These are phyloP conservation scores for Octopus bimaculoides DNA, from an alignment of 1,140 invertebrate genomes.

Conservation along the genomic window DNA sequence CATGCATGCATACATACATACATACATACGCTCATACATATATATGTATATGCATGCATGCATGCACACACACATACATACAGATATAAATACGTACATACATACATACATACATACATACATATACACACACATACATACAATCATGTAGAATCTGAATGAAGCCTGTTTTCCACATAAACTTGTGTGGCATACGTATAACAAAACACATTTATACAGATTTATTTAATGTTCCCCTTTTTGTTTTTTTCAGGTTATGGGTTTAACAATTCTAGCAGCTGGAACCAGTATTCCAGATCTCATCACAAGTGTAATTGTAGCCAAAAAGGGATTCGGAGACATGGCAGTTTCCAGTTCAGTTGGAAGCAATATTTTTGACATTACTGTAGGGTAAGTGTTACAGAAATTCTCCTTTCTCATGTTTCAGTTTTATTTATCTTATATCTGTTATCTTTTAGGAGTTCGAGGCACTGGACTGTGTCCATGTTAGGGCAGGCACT, in stretches of 20 bases:
- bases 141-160: constrained; percentile 6
- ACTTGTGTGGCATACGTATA: too few relatives aligned
- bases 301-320: constrained; percentile 61
- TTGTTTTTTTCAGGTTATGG: constrained; percentile 58
- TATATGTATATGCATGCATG: not conserved
- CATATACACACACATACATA: constrained; percentile 10
- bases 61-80: not conserved
- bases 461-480: too few relatives aligned
- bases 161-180: not conserved
- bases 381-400: constrained; percentile 51
- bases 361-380: constrained; percentile 57
- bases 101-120: not conserved
- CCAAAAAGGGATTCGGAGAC: constrained; percentile 57
- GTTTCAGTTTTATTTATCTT: too few relatives aligned
- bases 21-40: not conserved
- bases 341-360: constrained; percentile 58
- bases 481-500: too few relatives aligned
- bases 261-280: constrained; percentile 59
- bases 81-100: constrained; percentile 3
- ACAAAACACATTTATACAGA: too few relatives aligned
- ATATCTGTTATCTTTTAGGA: too few relatives aligned
- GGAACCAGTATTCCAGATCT: constrained; percentile 61
- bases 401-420: too few relatives aligned
- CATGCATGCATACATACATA: not conserved
- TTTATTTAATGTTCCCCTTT: too few relatives aligned